These are phyloP conservation scores for Micoletzkya japonica DNA, from an alignment of 2,888 invertebrate genomes.

Conservation along the genomic window DNA sequence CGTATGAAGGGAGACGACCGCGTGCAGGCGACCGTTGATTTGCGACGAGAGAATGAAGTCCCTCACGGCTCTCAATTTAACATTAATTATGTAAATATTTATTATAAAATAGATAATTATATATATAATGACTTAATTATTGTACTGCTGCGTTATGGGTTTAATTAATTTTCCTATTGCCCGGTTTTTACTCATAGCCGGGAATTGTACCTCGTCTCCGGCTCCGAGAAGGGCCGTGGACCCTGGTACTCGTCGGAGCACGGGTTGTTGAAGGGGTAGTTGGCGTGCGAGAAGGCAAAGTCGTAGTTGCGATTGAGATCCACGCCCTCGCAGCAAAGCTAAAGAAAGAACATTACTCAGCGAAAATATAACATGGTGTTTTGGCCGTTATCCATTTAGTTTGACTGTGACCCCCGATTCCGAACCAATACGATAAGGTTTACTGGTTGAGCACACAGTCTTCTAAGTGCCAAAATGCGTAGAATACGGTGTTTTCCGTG, in stretches of 20 bases:
- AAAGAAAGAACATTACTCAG: no score
- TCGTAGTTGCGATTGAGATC: conserved; percentile 63
- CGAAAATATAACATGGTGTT: no score
- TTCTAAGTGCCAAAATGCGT: not conserved
- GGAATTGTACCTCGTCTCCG: conserved; percentile 57
- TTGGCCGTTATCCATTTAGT: no score
- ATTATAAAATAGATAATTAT: no score
- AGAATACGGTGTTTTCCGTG: not conserved
- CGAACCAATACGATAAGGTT: not conserved
- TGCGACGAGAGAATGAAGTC: conserved; percentile 53
- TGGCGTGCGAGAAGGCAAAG: conserved; percentile 50
- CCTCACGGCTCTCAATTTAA: conserved; percentile 57
- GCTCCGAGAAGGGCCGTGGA: conserved; percentile 59
- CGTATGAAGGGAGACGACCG: conserved; percentile 60
- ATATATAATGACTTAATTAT: no score
- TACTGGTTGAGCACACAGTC: not conserved
- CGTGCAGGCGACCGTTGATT: conserved; percentile 54
- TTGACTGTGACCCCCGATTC: not conserved
- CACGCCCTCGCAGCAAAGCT: conserved; percentile 56
- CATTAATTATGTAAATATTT: no score
- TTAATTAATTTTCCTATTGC: no score
- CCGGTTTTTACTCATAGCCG: no score
- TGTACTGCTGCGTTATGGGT: not conserved
- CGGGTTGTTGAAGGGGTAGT: conserved; percentile 60
- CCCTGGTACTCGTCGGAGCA: conserved; percentile 63